phyloP scores from a whole-genome alignment of 2,113 vertebrate genomes.

The Suricata suricatta region DNA sequence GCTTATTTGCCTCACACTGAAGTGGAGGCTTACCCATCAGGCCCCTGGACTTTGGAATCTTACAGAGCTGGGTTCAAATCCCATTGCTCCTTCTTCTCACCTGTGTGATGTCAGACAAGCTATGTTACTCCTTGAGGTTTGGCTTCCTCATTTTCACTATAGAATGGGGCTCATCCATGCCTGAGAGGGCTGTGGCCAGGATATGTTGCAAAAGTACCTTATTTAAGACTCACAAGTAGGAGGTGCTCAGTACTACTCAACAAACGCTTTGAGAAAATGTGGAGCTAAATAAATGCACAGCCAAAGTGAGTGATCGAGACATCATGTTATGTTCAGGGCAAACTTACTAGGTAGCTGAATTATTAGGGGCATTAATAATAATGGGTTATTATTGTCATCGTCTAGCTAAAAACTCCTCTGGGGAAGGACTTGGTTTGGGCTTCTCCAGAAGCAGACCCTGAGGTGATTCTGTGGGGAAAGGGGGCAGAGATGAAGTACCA shows the following conservation, averaged over 20 bases:
- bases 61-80: neutral
- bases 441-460: neutral
- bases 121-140: neutral
- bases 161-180: neutral
- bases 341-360: neutral
- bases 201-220: neutral
- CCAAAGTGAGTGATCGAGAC: neutral
- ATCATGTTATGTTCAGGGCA: neutral
- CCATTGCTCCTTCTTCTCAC: neutral
- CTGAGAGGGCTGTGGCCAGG: neutral
- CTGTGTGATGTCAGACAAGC: neutral
- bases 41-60: neutral
- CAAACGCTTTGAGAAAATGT: neutral
- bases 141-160: neutral
- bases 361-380: neutral
- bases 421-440: neutral
- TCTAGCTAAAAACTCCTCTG: neutral
- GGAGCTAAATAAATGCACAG: neutral
- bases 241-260: neutral
- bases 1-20: neutral
- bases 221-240: neutral
- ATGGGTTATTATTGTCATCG: neutral
- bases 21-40: neutral
- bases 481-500: accelerated
- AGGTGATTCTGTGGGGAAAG: neutral